These are phyloP conservation scores for Macroglossus sobrinus DNA, from an alignment of 2,113 vertebrate species.

Conservation along the genomic window DNA sequence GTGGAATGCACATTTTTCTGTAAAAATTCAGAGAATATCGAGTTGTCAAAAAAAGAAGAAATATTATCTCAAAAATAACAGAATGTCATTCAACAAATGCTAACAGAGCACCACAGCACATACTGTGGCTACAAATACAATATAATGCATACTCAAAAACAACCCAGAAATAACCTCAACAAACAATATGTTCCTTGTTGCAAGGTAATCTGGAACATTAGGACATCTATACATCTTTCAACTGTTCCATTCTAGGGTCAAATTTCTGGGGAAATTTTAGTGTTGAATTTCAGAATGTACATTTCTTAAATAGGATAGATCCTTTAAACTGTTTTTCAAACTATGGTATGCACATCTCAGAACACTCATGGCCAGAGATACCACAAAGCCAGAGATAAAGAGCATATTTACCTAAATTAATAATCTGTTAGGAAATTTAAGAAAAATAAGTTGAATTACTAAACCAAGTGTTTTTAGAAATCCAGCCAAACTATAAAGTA, in stretches of 20 bases:
- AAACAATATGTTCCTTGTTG: not conserved
- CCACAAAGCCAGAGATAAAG: not conserved
- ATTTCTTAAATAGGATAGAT: not conserved
- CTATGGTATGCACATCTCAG: not conserved
- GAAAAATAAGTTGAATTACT: not conserved
- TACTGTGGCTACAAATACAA: not conserved
- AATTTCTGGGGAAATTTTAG: not conserved
- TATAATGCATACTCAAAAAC: not conserved
- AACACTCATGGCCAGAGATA: not conserved
- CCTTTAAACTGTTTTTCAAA: constrained; percentile 23
- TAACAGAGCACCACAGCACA: not conserved
- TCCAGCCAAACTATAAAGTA: not conserved
- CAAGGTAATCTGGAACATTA: not conserved
- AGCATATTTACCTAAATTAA: not conserved
- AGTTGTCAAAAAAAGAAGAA: not conserved
- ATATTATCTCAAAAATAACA: not conserved
- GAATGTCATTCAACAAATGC: not conserved
- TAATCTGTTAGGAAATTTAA: not conserved
- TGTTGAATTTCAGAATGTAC: not conserved
- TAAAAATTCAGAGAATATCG: constrained; percentile 44
- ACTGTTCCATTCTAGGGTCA: not conserved
- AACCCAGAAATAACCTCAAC: not conserved
- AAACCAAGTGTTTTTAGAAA: not conserved
- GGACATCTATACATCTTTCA: not conserved
- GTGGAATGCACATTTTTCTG: constrained; percentile 99